Base-by-base conservation (phyloP, 2,113 vertebrate species). In the Zapus hudsonius region DNA sequence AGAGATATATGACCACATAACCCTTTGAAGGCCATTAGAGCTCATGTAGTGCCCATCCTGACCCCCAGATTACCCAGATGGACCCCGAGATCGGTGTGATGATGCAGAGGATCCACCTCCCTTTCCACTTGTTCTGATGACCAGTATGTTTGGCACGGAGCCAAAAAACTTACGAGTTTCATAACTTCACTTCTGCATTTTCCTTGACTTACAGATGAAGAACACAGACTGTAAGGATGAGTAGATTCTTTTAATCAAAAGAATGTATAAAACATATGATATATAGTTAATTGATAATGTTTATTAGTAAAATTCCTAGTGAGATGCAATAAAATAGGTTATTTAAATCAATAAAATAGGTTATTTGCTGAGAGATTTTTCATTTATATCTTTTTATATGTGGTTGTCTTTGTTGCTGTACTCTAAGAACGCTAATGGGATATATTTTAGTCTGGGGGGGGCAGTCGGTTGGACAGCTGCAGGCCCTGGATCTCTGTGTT, bases 251-350 rank as follows among this genome's bases (percentile, higher is more conserved):
- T 88, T 73, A 40, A 72, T 66, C 83, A 38, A 92, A 67, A 87
- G 29, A 80, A 40, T 25, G 0, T 61, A 66, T 42, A 12, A 85
- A 59, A 83, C 83, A 52, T 82, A 55, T 42, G 22, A n/a, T 31
- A 76, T 19, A 22, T 9, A 66, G 59, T 42, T 76, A 16, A n/a
- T 80, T 92, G 36, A 7, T 87, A 78, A 61, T 57, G n/a, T 66
- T 80, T 75, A 79, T 6, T 40, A 61, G 33, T 59, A 61, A 29
- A 78, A 40, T 42, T 94, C 59, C 72, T 86, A 70, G 52, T 75
- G 47, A 84, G 79, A 59, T 73, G 27, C 22, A 76, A 88, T 91
- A 91, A 84, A 84, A 70, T 83, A 64, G 59, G 27, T 67, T 73
- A 74, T 47, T 59, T 89, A 89, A 79, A 36, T n/a, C 4, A 57